Conservation (phyloP, 2,797 vertebrate genomes). For the Takifugu rubripes region DNA sequence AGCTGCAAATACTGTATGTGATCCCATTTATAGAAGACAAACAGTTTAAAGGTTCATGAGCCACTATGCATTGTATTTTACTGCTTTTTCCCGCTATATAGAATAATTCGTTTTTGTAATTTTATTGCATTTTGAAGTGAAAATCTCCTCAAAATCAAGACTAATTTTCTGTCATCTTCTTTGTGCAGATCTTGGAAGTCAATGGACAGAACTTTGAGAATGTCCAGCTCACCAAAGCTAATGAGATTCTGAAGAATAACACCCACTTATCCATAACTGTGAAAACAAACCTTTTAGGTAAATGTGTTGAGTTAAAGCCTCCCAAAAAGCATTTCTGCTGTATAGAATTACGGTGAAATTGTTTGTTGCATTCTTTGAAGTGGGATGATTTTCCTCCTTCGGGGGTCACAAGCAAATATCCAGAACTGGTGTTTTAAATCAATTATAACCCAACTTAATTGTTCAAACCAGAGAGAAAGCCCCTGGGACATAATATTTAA, state of each 20-base stretch:
- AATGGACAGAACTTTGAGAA: slow-evolving; percentile 99
- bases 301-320: slow-evolving; percentile 28
- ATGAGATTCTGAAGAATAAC: slow-evolving; percentile 98
- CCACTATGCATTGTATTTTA: no score
- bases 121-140: no score
- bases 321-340: neutral
- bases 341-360: neutral
- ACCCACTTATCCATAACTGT: slow-evolving; percentile 99
- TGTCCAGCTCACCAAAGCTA: slow-evolving; percentile 95
- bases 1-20: no score
- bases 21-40: no score
- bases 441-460: no score
- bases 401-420: neutral
- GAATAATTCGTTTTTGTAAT: no score
- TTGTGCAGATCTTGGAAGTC: slow-evolving; percentile 90
- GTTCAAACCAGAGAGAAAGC: no score
- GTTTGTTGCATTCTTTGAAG: neutral
- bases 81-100: no score
- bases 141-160: no score
- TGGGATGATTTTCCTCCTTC: neutral
- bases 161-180: no score
- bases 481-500: no score
- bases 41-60: no score
- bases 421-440: neutral
- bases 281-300: slow-evolving; percentile 99